Base-by-base conservation (phyloP, 2,888 invertebrate species). In the Sabellastarte sp. region DNA sequence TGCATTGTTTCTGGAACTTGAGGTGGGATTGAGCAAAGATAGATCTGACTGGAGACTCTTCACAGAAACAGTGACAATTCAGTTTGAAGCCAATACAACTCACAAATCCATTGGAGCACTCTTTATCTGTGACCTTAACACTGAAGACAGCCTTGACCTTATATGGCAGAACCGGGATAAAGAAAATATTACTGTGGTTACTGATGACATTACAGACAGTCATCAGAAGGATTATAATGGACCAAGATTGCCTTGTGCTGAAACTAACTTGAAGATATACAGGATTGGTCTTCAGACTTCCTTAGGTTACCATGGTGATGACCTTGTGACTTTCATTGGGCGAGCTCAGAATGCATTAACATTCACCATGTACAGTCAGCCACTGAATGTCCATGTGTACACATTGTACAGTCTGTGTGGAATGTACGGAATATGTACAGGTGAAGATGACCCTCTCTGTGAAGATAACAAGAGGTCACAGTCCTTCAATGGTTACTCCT, bases 281-380 rank as follows among this genome's bases (percentile, higher is more conserved):
- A 20, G 20, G 41, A 15, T 41, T 10, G 10, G 41, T 20, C 41
- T 41, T 20, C 10, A 41, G 20, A 41, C 41, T 15, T 53, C 53
- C 28, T 5, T n/a, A 26, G 28, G 5, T 53, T 53, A 53, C 53
- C 53, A 53, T 26, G 53, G 53, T 26, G 53, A 53, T 26, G 20
- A 53, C 10, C 24, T 5, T 26, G 53, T 53, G 53, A n/a, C n/a
- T n/a, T n/a, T n/a, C n/a, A n/a, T n/a, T n/a, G n/a, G n/a, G n/a
- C n/a, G n/a, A n/a, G n/a, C n/a, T n/a, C n/a, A n/a, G n/a, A n/a
- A n/a, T n/a, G n/a, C n/a, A n/a, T n/a, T n/a, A n/a, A n/a, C n/a
- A n/a, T n/a, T n/a, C n/a, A n/a, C n/a, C n/a, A 5, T 53, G 53
- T 53, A 53, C 53, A 53, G 53, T 26, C 53, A 53, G 53, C 53